These are phyloP conservation scores for Heloderma charlesbogerti DNA, from an alignment of 2,113 vertebrate species.

Conservation along the genomic window DNA sequence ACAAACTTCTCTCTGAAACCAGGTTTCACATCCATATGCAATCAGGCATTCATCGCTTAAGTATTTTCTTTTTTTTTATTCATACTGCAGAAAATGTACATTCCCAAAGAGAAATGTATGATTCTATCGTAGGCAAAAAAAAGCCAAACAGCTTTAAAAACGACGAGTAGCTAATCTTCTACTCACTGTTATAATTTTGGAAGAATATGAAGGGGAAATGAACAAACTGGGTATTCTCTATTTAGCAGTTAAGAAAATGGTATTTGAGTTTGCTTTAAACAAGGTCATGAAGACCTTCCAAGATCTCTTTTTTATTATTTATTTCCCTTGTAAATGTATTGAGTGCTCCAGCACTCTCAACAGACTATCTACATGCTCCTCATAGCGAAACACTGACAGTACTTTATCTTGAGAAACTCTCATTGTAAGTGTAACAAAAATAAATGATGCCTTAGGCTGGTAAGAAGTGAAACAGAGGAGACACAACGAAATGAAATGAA, in stretches of 20 bases:
- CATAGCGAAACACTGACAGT: conserved; percentile 73
- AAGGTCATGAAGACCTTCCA: conserved; percentile 73
- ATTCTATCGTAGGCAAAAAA: no score
- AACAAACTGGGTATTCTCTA: conserved; percentile 66
- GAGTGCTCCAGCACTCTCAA: conserved; percentile 50
- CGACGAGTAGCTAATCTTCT: neutral
- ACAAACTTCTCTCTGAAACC: neutral
- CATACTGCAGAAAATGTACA: neutral
- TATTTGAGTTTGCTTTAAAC: conserved; percentile 72
- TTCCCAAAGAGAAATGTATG: no score
- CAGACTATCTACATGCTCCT: conserved; percentile 72
- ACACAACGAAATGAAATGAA: conserved; percentile 49
- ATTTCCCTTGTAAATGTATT: conserved; percentile 54
- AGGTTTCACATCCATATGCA: neutral
- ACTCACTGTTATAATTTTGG: conserved; percentile 43
- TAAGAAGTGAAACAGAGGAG: conserved; percentile 51
- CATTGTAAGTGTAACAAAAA: conserved; percentile 68
- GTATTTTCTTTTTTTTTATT: neutral
- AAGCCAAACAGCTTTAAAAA: neutral
- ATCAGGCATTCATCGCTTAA: neutral
- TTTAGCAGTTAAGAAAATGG: conserved; percentile 71
- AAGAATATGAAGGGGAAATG: conserved; percentile 64
- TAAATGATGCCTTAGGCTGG: conserved; percentile 56
- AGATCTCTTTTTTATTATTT: conserved; percentile 52
- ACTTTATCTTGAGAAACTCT: conserved; percentile 69